Percentiles rank a stretch among this genome's conserved stretches.
Conservation (phyloP, 92 coral and sea anemone genomes). For the Zoanthus gigantus region DNA sequence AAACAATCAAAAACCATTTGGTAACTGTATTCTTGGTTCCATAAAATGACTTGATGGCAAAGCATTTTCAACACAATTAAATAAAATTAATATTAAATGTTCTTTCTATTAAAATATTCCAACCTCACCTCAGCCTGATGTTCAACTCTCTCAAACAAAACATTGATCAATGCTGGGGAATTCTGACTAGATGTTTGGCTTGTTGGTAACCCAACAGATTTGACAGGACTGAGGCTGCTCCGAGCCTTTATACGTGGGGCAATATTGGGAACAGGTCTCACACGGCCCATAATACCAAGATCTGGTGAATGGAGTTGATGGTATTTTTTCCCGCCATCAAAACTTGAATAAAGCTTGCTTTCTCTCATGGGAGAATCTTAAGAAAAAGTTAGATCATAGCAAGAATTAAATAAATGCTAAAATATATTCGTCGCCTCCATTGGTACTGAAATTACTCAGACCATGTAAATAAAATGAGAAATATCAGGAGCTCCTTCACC, state of each 20-base stretch:
- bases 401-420: too few relatives aligned
- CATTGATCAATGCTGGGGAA: slow-evolving; percentile 86
- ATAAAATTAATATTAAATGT: not conserved
- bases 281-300: not conserved
- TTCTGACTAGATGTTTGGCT: slow-evolving; percentile 62
- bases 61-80: too few relatives aligned
- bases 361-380: slow-evolving; percentile 24
- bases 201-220: slow-evolving; percentile 57
- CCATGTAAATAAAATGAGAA: too few relatives aligned
- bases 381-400: not conserved
- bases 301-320: not conserved
- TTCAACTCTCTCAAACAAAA: slow-evolving; percentile 87
- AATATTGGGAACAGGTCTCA: slow-evolving; percentile 2
- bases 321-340: slow-evolving; percentile 10
- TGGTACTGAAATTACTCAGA: too few relatives aligned
- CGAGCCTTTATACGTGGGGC: not conserved
- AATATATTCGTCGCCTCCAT: too few relatives aligned
- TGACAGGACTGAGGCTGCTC: slow-evolving; percentile 58
- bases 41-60: too few relatives aligned
- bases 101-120: not conserved
- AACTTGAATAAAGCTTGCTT: slow-evolving; percentile 1
- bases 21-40: too few relatives aligned
- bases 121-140: slow-evolving; percentile 87
- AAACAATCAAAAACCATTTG: too few relatives aligned
- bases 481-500: too few relatives aligned